These are phyloP conservation scores for Cranoglanis bouderius DNA, from an alignment of 2,113 vertebrate genomes.

Conservation along the genomic window DNA sequence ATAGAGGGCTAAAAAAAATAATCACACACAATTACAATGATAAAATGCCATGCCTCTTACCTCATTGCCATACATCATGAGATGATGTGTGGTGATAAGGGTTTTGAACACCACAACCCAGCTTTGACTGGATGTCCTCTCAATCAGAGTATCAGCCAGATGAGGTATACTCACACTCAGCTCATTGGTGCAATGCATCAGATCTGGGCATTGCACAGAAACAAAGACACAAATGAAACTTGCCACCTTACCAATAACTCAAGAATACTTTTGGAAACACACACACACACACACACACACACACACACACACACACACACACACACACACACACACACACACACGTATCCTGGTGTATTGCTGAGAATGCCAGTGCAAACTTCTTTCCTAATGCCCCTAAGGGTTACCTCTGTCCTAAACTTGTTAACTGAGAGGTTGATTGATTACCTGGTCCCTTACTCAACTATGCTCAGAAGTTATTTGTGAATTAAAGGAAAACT, in stretches of 20 bases:
- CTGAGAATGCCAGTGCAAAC: not conserved
- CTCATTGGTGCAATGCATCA: constrained; percentile 93
- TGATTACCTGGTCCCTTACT: constrained; percentile 42
- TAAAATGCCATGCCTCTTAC: constrained; percentile 70
- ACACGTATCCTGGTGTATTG: not conserved
- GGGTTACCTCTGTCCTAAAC: constrained; percentile 27
- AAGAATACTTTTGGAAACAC: not conserved
- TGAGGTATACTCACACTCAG: constrained; percentile 91
- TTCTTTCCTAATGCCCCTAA: constrained; percentile 21
- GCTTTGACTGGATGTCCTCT: constrained; percentile 88
- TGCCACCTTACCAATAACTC: not conserved
- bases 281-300: not conserved
- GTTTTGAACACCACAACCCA: constrained; percentile 98
- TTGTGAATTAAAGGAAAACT: constrained; percentile 35
- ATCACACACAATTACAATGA: not conserved
- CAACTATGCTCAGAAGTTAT: constrained; percentile 33
- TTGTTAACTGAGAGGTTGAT: constrained; percentile 43
- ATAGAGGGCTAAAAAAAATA: constrained; percentile 1
- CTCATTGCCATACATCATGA: constrained; percentile 97
- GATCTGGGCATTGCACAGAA: constrained; percentile 73
- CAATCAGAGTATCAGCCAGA: constrained; percentile 87
- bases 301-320: not conserved
- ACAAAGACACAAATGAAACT: constrained; percentile 31
- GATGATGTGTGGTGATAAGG: constrained; percentile 93
- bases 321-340: not conserved